These are phyloP conservation scores for Sesia apiformis DNA, from an alignment of 2,888 invertebrate genomes.

Conservation along the genomic window DNA sequence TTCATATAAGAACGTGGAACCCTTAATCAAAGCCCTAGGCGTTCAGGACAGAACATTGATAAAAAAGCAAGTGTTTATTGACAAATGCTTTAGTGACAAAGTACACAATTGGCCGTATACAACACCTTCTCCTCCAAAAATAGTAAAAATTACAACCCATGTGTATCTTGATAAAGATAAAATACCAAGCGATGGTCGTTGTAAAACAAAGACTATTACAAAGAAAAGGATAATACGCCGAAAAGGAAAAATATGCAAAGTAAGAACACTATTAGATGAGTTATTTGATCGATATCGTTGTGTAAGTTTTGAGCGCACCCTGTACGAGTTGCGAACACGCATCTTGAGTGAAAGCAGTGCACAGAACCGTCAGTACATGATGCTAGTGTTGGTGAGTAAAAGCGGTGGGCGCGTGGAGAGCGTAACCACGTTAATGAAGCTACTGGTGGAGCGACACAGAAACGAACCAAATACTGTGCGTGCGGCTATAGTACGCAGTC, in stretches of 20 bases:
- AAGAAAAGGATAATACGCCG: not conserved
- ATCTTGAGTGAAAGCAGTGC: conserved; percentile 27
- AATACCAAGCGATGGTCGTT: not conserved
- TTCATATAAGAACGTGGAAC: conserved; percentile 33
- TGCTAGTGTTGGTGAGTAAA: conserved; percentile 51
- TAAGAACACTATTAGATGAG: conserved; percentile 27
- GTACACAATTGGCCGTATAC: conserved; percentile 28
- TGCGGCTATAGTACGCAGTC: conserved; percentile 5
- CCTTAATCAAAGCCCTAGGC: conserved; percentile 30
- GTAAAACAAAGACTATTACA: not conserved
- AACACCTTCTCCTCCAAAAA: conserved; percentile 11
- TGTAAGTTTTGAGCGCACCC: conserved; percentile 31
- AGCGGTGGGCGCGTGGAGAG: conserved; percentile 33
- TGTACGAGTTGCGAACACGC: conserved; percentile 32
- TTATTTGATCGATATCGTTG: conserved; percentile 45
- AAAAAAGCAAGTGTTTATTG: conserved; percentile 34
- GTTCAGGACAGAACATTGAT: conserved; percentile 22
- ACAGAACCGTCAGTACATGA: conserved; percentile 39
- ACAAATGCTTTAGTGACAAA: conserved; percentile 24
- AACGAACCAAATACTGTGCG: conserved; percentile 5
- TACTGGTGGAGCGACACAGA: conserved; percentile 16
- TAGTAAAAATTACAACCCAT: not conserved
- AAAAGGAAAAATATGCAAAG: not conserved
- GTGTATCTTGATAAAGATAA: not conserved
- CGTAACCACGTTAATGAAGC: conserved; percentile 27